A percentile compares a stretch with the other conserved stretches of the same genome.
phyloP scores from a whole-genome alignment of 2,797 vertebrate species.

The Perdix hodgsoniae region DNA sequence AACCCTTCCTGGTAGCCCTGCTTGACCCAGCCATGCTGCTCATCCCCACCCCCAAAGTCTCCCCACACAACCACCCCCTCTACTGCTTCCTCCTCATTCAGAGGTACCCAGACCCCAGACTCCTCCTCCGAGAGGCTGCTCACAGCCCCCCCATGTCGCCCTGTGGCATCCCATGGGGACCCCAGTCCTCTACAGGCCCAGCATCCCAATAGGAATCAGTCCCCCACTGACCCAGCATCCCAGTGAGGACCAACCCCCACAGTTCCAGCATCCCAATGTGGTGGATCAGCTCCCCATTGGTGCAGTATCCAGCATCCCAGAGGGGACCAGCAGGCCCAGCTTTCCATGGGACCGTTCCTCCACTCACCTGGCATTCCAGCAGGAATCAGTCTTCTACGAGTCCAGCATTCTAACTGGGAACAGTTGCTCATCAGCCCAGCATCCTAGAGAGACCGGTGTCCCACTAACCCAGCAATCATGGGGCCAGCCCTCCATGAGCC shows the following conservation, averaged over 20 bases:
- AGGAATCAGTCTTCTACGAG: neutral
- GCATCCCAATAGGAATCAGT: too few relatives aligned
- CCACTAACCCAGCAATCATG: too few relatives aligned
- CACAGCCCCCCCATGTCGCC: accelerated
- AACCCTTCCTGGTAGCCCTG: neutral
- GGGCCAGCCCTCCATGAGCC: too few relatives aligned
- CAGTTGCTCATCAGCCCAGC: neutral
- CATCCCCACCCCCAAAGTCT: neutral
- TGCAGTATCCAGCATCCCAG: neutral
- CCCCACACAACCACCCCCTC: neutral
- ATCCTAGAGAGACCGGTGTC: neutral
- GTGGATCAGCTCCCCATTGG: too few relatives aligned
- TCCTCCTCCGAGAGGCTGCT: accelerated
- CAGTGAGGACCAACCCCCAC: neutral
- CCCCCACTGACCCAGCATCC: neutral
- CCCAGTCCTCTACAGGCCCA: neutral
- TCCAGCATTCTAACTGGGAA: neutral
- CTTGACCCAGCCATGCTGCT: neutral
- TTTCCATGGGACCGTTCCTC: neutral
- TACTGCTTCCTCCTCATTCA: neutral
- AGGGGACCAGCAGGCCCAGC: too few relatives aligned
- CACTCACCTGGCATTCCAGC: neutral
- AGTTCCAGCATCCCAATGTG: neutral
- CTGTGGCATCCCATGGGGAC: neutral
- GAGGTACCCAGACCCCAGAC: accelerated